Base-by-base conservation (phyloP, 2,797 vertebrate genomes). In the Alfaro cultratus region DNA sequence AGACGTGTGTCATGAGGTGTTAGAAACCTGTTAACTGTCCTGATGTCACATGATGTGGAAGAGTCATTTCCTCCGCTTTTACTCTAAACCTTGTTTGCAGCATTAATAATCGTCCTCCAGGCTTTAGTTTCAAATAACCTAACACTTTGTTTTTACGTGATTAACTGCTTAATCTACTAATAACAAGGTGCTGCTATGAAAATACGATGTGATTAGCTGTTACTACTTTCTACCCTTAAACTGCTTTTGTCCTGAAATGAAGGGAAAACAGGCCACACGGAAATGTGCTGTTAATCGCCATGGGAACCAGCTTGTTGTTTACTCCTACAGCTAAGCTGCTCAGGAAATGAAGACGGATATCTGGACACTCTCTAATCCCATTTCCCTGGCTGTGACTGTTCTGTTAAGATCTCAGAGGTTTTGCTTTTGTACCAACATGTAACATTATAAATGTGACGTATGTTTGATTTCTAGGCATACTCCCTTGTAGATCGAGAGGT, bases 401-500 rank as follows among this genome's bases (percentile, higher is more conserved):
- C n/a, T 3, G 36, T 77, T 78, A 76, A 34, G 73, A 78, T 82
- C 71, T 62, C 76, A 72, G 36, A 31, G 78, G 84, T 80, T 47
- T 84, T 51, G 74, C 67, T 75, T 78, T 60, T 74, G 53, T 77
- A 60, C 68, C 47, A 84, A 84, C 46, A 75, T 21, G 57, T 4
- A 75, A 8, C 47, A 39, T 2, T n/a, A 2, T 34, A 79, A 78
- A 70, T 47, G 5, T 64, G 41, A 62, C 68, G 0, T 46, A 5
- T 64, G 41, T 70, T 18, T 88, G 47, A 82, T 39, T 88, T 84
- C 64, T 80, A 99, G 98, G 99, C 99, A 0, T 99, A 99, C 92
- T 99, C 99, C 73, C 95, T 99, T 92, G 98, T 99, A 93, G 99
- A 99, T 91, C 96, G 99, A 83, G 99, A 99, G 85, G 99, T 99